Percentiles rank a stretch among this genome's conserved stretches.
Evolutionary conservation across 2,113 vertebrate species (phyloP).

Genomic region (Ciconia boyciana): DNA sequence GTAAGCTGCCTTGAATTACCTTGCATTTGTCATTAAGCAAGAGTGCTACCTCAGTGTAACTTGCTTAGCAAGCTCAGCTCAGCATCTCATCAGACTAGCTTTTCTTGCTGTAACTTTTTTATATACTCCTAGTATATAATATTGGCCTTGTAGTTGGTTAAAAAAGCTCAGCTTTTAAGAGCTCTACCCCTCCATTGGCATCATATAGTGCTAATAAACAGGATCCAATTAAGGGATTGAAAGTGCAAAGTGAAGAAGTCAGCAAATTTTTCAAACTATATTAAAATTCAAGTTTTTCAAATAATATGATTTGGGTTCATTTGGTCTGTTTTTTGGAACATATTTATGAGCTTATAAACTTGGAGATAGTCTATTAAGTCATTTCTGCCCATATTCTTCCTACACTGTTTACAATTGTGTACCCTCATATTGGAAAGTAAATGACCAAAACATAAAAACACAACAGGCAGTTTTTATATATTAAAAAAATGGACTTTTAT

Average conservation of each 20-base stretch:
- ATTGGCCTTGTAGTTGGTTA: neutral
- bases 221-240: neutral
- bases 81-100: neutral
- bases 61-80: neutral
- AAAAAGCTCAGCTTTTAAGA: neutral
- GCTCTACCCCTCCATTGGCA: neutral
- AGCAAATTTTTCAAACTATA: neutral
- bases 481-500: neutral
- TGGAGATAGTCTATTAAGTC: neutral
- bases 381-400: neutral
- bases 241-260: neutral
- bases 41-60: neutral
- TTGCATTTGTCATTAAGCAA: neutral
- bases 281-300: neutral
- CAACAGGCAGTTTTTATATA: neutral
- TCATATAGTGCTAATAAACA: neutral
- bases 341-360: neutral
- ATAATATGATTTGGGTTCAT: neutral
- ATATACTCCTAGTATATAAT: neutral
- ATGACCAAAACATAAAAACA: neutral
- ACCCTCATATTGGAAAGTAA: neutral
- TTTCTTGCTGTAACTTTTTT: neutral
- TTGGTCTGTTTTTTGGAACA: neutral
- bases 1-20: neutral
- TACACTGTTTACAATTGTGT: neutral